A percentile compares a stretch with the other conserved stretches of the same genome.
These are phyloP conservation scores for Frankliniella intonsa DNA, from an alignment of 2,888 invertebrate species.

Conservation along the genomic window DNA sequence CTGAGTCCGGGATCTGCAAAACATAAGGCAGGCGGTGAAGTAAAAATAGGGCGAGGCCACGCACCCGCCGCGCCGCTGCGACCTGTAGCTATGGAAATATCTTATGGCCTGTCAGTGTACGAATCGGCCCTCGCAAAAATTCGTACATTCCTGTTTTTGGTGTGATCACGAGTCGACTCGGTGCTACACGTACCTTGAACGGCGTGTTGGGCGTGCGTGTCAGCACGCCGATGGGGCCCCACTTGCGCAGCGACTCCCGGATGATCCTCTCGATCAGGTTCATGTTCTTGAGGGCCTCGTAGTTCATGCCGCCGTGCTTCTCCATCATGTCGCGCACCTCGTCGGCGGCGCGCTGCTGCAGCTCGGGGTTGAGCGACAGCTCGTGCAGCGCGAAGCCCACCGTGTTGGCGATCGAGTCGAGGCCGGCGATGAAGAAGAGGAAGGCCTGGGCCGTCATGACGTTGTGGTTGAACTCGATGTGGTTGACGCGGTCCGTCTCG, in stretches of 20 bases:
- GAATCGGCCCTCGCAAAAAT: no score
- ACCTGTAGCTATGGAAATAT: no score
- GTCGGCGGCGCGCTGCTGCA: conserved; percentile 43
- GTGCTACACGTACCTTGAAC: not conserved
- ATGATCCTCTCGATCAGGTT: conserved; percentile 43
- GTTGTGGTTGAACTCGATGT: conserved; percentile 32
- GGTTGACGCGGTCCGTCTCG: conserved; percentile 7
- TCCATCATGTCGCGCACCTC: conserved; percentile 43
- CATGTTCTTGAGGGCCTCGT: conserved; percentile 45
- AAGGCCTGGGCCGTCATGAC: conserved; percentile 32
- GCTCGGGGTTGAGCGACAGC: conserved; percentile 43
- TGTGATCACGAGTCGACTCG: not conserved
- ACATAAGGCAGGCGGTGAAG: not conserved
- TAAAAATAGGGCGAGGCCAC: no score
- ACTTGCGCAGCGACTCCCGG: conserved; percentile 14
- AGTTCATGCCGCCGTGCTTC: conserved; percentile 42
- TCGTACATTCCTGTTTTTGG: no score
- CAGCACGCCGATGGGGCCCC: not conserved
- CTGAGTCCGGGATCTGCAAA: not conserved
- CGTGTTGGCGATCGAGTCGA: conserved; percentile 42
- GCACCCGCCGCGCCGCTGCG: no score
- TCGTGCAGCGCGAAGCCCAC: conserved; percentile 46
- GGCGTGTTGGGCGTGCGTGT: not conserved
- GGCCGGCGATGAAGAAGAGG: conserved; percentile 33
- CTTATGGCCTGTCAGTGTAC: no score